These are phyloP conservation scores for Rafetus swinhoei DNA, from an alignment of 2,113 vertebrate genomes.

Conservation along the genomic window DNA sequence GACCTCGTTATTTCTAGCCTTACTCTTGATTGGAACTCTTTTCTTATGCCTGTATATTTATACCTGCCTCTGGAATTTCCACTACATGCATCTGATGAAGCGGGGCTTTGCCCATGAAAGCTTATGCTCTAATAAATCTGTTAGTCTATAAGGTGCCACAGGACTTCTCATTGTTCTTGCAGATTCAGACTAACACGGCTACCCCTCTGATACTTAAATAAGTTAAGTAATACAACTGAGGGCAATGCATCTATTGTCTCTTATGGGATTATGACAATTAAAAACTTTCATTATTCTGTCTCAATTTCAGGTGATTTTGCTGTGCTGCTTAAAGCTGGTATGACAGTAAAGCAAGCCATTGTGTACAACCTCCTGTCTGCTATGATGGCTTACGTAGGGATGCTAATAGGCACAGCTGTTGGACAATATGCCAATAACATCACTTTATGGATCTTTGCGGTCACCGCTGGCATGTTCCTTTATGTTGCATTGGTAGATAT, in stretches of 20 bases:
- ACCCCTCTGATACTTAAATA: too few relatives aligned
- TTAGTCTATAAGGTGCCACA: too few relatives aligned
- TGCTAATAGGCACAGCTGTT: slow-evolving; percentile 95
- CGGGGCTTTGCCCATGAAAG: too few relatives aligned
- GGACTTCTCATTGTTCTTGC: too few relatives aligned
- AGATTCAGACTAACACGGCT: too few relatives aligned
- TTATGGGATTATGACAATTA: accelerated
- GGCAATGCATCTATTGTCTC: accelerated
- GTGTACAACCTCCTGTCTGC: slow-evolving; percentile 97
- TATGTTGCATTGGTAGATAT: slow-evolving; percentile 98
- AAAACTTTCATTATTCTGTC: neutral
- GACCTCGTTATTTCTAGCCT: too few relatives aligned
- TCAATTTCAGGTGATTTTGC: slow-evolving; percentile 92
- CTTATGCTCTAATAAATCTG: too few relatives aligned
- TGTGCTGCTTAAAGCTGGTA: slow-evolving; percentile 96
- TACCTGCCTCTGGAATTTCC: too few relatives aligned
- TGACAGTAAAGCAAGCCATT: slow-evolving; percentile 96
- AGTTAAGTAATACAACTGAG: accelerated
- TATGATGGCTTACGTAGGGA: slow-evolving; percentile 96
- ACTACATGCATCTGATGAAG: too few relatives aligned
- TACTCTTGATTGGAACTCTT: too few relatives aligned
- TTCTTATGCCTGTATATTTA: too few relatives aligned
- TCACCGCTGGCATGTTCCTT: slow-evolving; percentile 99
- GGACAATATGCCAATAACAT: slow-evolving; percentile 96
- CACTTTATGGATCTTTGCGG: slow-evolving; percentile 97